Conservation (phyloP, 2,888 invertebrate species). For the Standfussiana lucernea region DNA sequence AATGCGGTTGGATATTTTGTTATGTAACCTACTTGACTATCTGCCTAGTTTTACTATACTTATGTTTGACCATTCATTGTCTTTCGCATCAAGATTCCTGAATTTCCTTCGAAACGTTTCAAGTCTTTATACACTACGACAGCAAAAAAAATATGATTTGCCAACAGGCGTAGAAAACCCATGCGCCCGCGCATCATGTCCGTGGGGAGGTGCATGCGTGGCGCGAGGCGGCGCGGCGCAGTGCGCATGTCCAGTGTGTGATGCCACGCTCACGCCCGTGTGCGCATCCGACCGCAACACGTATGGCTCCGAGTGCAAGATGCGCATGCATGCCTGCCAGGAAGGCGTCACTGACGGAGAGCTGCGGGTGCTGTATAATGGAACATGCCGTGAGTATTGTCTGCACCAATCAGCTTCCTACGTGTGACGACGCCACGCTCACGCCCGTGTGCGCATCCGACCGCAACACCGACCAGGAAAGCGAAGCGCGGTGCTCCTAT, state of each 20-base stretch:
- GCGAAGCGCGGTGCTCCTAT: background rate
- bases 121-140: background rate
- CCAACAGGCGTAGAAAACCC: conserved; percentile 89
- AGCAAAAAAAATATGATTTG: background rate
- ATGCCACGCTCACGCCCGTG: conserved; percentile 93
- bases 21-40: background rate
- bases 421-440: too few species aligned
- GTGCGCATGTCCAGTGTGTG: conserved; percentile 94
- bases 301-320: conserved; percentile 95
- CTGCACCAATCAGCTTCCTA: background rate
- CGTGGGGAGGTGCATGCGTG: conserved; percentile 92
- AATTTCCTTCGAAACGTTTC: background rate
- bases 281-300: conserved; percentile 95
- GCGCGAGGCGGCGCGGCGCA: conserved; percentile 92
- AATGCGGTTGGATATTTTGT: conserved; percentile 18
- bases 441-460: background rate
- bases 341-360: conserved; percentile 92
- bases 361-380: conserved; percentile 91
- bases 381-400: conserved; percentile 86
- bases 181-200: conserved; percentile 91
- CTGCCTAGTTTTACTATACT: background rate
- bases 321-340: conserved; percentile 95
- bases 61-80: background rate
- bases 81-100: background rate
- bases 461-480: background rate